Evolutionary conservation across 1,140 invertebrate genomes (phyloP).

Genomic region (Phortica variegata): DNA sequence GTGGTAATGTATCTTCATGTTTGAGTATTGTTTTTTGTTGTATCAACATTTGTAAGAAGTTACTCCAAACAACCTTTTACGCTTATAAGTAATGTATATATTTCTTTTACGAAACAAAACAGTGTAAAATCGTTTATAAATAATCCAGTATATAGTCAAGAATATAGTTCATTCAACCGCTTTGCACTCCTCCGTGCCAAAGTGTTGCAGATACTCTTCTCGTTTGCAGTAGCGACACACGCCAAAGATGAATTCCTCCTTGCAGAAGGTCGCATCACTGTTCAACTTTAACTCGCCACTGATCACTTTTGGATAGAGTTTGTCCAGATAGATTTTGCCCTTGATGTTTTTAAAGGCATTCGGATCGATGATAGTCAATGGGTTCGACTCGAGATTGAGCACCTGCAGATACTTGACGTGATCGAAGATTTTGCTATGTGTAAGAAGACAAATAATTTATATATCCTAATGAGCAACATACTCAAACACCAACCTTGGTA

Average conservation of each 20-base stretch:
- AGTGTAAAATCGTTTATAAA: too few relatives aligned
- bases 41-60: too few relatives aligned
- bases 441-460: not conserved
- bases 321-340: slow-evolving; percentile 35
- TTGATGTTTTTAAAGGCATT: slow-evolving; percentile 30
- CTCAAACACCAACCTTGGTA: too few relatives aligned
- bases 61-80: too few relatives aligned
- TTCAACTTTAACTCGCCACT: slow-evolving; percentile 28
- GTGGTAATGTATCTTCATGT: too few relatives aligned
- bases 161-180: too few relatives aligned
- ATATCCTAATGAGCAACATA: too few relatives aligned
- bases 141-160: too few relatives aligned
- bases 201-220: slow-evolving; percentile 38
- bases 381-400: slow-evolving; percentile 39
- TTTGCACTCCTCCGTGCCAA: slow-evolving; percentile 35
- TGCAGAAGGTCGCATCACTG: slow-evolving; percentile 39
- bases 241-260: slow-evolving; percentile 37
- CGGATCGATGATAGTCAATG: slow-evolving; percentile 38
- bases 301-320: slow-evolving; percentile 13
- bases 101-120: too few relatives aligned
- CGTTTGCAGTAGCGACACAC: slow-evolving; percentile 41
- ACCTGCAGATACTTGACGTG: slow-evolving; percentile 33
- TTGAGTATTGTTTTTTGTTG: too few relatives aligned
- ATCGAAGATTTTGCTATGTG: slow-evolving; percentile 32
- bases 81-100: too few relatives aligned